Evolutionary conservation across 1,140 invertebrate species (phyloP).

Genomic region (Leguminivora glycinivorella): DNA sequence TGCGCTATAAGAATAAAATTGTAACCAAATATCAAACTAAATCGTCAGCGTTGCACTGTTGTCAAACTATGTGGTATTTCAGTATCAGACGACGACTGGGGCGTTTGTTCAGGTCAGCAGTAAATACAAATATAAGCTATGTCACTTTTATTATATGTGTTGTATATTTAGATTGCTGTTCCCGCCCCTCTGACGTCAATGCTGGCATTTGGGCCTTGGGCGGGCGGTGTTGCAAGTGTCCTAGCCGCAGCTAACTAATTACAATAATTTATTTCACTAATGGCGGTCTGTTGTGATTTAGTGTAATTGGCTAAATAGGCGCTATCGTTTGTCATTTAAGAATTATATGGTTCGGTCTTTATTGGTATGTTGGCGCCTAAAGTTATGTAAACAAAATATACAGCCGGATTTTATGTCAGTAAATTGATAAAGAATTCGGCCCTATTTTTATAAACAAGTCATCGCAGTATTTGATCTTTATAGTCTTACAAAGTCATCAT

Average conservation of each 20-base stretch:
- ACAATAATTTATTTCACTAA: slow-evolving; percentile 18
- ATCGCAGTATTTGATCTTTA: no score
- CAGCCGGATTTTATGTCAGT: no score
- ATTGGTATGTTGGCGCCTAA: no score
- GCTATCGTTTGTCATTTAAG: not conserved
- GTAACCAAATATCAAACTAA: no score
- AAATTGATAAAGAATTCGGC: no score
- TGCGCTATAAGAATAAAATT: no score
- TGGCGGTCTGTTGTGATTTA: not conserved
- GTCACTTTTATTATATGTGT: slow-evolving; percentile 10
- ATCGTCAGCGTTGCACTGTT: not conserved
- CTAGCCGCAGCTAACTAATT: slow-evolving; percentile 10
- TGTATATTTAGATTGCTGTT: slow-evolving; percentile 54
- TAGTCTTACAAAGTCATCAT: no score
- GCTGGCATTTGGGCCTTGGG: slow-evolving; percentile 65
- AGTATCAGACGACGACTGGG: not conserved
- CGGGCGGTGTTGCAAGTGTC: slow-evolving; percentile 29
- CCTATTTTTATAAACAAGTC: no score
- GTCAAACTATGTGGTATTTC: no score
- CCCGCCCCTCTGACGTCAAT: slow-evolving; percentile 64
- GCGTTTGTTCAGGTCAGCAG: not conserved
- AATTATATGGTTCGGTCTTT: not conserved
- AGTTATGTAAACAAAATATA: not conserved
- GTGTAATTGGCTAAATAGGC: not conserved
- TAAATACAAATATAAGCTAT: not conserved